These are phyloP conservation scores for Pterocles gutturalis DNA, from an alignment of 2,113 vertebrate species.

Conservation along the genomic window DNA sequence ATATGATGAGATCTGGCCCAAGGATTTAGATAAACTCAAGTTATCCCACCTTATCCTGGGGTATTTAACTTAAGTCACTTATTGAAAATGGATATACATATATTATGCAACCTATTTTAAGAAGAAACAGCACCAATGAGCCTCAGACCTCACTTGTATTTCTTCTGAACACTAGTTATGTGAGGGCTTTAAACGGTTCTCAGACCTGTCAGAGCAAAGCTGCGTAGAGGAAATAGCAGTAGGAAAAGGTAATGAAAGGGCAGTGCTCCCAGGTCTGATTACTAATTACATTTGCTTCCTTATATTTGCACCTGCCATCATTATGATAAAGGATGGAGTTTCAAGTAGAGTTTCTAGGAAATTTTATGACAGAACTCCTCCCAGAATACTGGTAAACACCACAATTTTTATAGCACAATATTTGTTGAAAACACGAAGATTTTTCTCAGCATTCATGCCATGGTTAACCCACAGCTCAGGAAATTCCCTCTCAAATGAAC, in stretches of 20 bases:
- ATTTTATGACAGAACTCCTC: background rate
- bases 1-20: background rate
- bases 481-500: background rate
- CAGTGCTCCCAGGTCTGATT: background rate
- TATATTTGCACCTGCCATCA: constrained; percentile 4
- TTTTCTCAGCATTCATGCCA: background rate
- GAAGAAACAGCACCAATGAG: background rate
- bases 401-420: fast-evolving
- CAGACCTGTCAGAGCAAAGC: background rate
- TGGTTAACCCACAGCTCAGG: background rate
- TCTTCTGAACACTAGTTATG: background rate
- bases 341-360: background rate
- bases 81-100: background rate
- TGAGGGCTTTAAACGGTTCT: background rate
- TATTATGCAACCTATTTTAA: background rate
- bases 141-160: background rate
- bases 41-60: background rate
- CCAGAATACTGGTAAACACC: background rate
- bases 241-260: background rate
- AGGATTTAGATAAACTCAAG: background rate
- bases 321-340: background rate
- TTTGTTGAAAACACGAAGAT: background rate
- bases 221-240: background rate
- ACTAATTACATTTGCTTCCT: constrained; percentile 33
- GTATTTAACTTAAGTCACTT: background rate